A percentile compares a stretch with the other conserved stretches of the same genome.
Evolutionary conservation across 2,888 invertebrate genomes (phyloP).

Genomic region (Cryptus viduatorius): DNA sequence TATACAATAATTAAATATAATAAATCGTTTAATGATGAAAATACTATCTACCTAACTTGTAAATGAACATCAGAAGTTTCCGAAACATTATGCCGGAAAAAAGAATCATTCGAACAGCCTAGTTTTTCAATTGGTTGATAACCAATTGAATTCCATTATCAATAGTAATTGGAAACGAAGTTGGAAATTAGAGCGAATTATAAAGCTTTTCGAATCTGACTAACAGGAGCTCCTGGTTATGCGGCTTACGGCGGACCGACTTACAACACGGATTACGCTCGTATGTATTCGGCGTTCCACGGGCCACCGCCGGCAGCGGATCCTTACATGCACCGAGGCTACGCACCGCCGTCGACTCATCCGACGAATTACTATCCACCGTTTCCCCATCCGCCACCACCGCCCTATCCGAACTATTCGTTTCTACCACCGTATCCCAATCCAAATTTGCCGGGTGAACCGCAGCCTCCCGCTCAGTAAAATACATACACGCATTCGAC

Average conservation of each 20-base stretch:
- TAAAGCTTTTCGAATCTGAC: conserved; percentile 46
- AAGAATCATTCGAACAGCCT: neutral
- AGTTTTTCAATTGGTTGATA: neutral
- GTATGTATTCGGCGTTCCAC: conserved; percentile 83
- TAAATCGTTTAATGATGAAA: conserved; percentile 10
- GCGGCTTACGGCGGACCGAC: conserved; percentile 82
- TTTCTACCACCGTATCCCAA: conserved; percentile 86
- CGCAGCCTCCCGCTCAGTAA: conserved; percentile 84
- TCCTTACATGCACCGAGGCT: conserved; percentile 83
- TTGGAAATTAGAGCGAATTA: neutral
- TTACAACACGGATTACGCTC: conserved; percentile 83
- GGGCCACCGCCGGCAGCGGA: conserved; percentile 82
- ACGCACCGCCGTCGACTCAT: conserved; percentile 81
- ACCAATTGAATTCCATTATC: neutral
- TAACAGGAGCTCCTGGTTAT: conserved; percentile 81
- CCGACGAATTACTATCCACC: conserved; percentile 84
- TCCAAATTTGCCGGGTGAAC: conserved; percentile 83
- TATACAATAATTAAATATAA: neutral
- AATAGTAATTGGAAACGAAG: neutral
- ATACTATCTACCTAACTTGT: neutral
- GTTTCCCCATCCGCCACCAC: conserved; percentile 84
- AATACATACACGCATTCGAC: conserved; percentile 13
- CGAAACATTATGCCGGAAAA: neutral
- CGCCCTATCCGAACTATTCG: conserved; percentile 87
- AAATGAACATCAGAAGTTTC: neutral